Conservation (phyloP, 2,113 vertebrate genomes). For the Gambusia holbrooki region DNA sequence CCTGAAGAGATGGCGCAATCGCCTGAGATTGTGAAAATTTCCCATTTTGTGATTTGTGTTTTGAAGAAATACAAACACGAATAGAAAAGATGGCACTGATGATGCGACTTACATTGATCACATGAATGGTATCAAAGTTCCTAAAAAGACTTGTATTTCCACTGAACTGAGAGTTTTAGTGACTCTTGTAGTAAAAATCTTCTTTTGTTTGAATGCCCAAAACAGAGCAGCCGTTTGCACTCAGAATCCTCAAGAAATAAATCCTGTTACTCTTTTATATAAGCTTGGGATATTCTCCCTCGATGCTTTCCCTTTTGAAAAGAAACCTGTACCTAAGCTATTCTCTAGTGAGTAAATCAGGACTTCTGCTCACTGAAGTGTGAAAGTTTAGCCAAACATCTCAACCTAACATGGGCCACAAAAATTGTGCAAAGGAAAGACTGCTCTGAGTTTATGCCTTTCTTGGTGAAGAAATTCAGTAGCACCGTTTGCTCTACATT, state of each 20-base stretch:
- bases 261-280: conserved; percentile 39
- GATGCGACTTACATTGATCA: not conserved
- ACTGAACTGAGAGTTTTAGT: conserved; percentile 2
- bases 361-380: conserved; percentile 56
- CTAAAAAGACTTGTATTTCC: conserved; percentile 13
- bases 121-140: not conserved
- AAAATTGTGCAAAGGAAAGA: conserved; percentile 25
- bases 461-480: conserved; percentile 51
- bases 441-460: conserved; percentile 33
- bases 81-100: not conserved
- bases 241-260: conserved; percentile 24
- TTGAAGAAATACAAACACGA: too few species aligned
- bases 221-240: conserved; percentile 31
- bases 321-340: conserved; percentile 55
- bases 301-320: conserved; percentile 36
- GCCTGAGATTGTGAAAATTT: too few species aligned
- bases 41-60: too few species aligned
- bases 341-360: conserved; percentile 41
- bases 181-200: not conserved
- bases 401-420: conserved; percentile 30
- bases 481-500: conserved; percentile 53
- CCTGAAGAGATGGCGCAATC: too few species aligned
- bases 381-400: conserved; percentile 73
- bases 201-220: conserved; percentile 41
- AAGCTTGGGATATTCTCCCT: conserved; percentile 42